Evolutionary conservation across 2,113 vertebrate genomes (phyloP).

Genomic region (Cyanoramphus novaezelandiae): DNA sequence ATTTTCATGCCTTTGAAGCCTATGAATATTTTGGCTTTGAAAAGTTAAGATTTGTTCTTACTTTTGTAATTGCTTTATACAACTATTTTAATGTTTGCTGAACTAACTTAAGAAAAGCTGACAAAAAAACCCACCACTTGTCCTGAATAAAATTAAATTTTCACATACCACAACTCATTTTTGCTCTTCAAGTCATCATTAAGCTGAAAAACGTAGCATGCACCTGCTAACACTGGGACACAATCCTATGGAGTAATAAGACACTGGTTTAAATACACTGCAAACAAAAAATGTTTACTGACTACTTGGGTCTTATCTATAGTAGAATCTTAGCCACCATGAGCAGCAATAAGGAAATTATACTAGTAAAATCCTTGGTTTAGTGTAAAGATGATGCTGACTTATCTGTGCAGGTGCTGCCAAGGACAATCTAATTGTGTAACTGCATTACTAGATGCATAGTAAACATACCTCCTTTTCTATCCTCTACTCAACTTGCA

Average conservation of each 20-base stretch:
- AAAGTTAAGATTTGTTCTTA: neutral
- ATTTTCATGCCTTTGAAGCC: neutral
- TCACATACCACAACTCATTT: neutral
- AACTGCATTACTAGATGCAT: neutral
- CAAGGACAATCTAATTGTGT: neutral
- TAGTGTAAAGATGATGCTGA: neutral
- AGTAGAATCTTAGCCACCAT: neutral
- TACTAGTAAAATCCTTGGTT: neutral
- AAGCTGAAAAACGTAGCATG: neutral
- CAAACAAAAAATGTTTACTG: neutral
- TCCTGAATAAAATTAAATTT: neutral
- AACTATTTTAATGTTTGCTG: neutral
- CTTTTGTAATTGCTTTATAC: neutral
- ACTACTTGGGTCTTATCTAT: neutral
- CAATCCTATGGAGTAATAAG: neutral
- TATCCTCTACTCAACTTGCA: neutral
- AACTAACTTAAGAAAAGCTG: neutral
- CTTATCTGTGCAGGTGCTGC: neutral
- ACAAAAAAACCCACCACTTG: neutral
- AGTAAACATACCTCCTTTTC: neutral
- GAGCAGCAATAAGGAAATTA: neutral
- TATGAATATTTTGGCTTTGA: neutral
- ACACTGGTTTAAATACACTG: neutral
- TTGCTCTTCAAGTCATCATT: neutral
- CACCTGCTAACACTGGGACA: neutral